phyloP scores from a whole-genome alignment of 2,888 invertebrate genomes.

The Leucophenga montana region DNA sequence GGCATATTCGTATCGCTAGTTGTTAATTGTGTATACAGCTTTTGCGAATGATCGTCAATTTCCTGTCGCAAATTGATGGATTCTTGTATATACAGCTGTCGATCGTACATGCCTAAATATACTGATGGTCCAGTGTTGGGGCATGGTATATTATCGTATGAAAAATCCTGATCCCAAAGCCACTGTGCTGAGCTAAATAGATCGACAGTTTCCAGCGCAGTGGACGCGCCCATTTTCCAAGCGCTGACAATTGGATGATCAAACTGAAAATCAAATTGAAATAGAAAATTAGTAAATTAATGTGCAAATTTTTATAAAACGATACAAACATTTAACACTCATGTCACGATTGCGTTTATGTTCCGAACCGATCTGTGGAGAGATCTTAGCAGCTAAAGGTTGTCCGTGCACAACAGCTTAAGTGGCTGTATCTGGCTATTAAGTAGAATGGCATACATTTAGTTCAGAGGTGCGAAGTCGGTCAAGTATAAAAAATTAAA shows the following conservation, averaged over 20 bases:
- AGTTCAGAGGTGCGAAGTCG: no score
- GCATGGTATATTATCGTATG: slow-evolving; percentile 51
- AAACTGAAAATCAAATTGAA: slow-evolving; percentile 75
- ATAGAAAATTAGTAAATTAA: slow-evolving; percentile 4
- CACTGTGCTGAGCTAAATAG: slow-evolving; percentile 79
- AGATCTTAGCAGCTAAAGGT: no score
- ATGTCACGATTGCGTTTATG: no score
- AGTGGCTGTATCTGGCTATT: no score
- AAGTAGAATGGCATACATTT: no score
- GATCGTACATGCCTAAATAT: slow-evolving; percentile 89
- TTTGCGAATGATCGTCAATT: slow-evolving; percentile 61
- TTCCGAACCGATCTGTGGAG: no score
- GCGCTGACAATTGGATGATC: slow-evolving; percentile 88
- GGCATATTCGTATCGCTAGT: slow-evolving; percentile 68
- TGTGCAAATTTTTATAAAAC: no score
- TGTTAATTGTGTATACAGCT: slow-evolving; percentile 64
- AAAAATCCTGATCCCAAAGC: slow-evolving; percentile 72
- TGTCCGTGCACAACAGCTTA: no score
- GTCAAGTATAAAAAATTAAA: no score
- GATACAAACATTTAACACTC: no score
- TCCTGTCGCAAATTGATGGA: slow-evolving; percentile 65
- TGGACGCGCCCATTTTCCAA: slow-evolving; percentile 83
- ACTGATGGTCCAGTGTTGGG: slow-evolving; percentile 78
- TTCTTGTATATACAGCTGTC: slow-evolving; percentile 78
- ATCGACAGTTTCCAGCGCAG: slow-evolving; percentile 80